Conservation (phyloP, 2,113 vertebrate species). For the Nyctibius bracteatus region DNA sequence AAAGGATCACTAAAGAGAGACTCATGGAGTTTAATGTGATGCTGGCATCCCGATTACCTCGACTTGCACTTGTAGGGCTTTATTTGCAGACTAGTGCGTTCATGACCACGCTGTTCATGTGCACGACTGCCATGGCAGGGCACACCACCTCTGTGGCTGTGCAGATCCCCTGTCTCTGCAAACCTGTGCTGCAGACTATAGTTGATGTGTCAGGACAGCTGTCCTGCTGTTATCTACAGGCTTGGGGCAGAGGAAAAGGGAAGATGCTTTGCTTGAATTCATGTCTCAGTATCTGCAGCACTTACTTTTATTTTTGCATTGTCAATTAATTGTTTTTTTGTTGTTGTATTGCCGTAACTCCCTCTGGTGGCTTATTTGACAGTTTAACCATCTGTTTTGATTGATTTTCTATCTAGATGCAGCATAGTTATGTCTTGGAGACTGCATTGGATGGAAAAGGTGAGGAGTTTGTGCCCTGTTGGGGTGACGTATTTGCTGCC, state of each 20-base stretch:
- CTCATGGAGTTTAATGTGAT: neutral
- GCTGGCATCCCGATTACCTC: rapidly evolving
- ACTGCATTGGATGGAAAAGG: neutral
- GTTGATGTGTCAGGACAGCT: neutral
- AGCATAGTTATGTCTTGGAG: neutral
- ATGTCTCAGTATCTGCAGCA: neutral
- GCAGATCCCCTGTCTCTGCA: neutral
- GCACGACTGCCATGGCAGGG: rapidly evolving
- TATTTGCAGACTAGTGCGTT: neutral
- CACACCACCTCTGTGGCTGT: neutral
- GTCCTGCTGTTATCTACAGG: neutral
- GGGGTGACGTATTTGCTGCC: neutral
- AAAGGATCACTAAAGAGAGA: neutral
- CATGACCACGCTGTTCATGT: too few species aligned
- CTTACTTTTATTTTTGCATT: neutral
- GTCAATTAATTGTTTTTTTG: neutral
- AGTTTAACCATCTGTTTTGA: neutral
- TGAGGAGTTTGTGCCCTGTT: neutral
- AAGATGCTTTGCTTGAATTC: neutral
- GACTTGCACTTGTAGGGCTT: neutral
- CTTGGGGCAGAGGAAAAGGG: neutral
- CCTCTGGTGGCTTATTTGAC: conserved; percentile 33
- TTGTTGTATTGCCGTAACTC: neutral
- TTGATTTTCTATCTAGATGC: neutral
- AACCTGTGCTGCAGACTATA: neutral